Evolutionary conservation across 2,797 vertebrate genomes (phyloP).

Genomic region (Cottoperca gobio): DNA sequence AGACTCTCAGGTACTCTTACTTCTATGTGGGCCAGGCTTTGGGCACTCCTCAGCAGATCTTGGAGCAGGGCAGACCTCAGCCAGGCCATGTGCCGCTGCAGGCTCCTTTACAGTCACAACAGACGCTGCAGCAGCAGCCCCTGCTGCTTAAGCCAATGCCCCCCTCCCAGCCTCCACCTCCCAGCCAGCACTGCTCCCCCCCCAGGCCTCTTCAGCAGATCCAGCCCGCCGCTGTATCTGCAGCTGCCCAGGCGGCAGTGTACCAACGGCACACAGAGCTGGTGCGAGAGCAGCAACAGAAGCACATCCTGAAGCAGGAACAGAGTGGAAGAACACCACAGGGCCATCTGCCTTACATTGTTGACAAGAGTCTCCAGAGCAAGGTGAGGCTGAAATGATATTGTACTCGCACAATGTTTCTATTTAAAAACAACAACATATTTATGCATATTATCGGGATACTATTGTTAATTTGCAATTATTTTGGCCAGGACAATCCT

Average conservation of each 20-base stretch:
- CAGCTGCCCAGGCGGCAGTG: conserved; percentile 65
- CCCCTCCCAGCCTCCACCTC: conserved; percentile 82
- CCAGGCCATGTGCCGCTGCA: conserved; percentile 79
- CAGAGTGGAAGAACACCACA: conserved; percentile 77
- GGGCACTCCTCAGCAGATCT: conserved; percentile 86
- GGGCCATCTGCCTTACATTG: conserved; percentile 83
- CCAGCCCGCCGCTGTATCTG: conserved; percentile 75
- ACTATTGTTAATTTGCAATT: too few relatives aligned
- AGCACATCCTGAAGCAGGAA: conserved; percentile 74
- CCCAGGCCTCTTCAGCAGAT: conserved; percentile 87
- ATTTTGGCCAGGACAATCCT: too few relatives aligned
- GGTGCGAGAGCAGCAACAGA: conserved; percentile 72
- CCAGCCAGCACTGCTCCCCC: conserved; percentile 82
- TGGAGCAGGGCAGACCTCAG: conserved; percentile 86
- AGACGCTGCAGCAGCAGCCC: conserved; percentile 76
- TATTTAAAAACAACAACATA: too few relatives aligned
- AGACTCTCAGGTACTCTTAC: conserved; percentile 94
- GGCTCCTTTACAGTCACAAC: conserved; percentile 73
- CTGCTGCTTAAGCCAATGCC: conserved; percentile 84
- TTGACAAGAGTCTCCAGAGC: conserved; percentile 80
- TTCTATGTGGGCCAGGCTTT: conserved; percentile 92
- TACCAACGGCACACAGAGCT: conserved; percentile 83
- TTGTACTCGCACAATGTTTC: too few relatives aligned
- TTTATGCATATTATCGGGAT: too few relatives aligned
- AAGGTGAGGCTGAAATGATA: conserved; percentile 82